Conservation (phyloP, 1,140 invertebrate species). For the Temnothorax nylanderi region DNA sequence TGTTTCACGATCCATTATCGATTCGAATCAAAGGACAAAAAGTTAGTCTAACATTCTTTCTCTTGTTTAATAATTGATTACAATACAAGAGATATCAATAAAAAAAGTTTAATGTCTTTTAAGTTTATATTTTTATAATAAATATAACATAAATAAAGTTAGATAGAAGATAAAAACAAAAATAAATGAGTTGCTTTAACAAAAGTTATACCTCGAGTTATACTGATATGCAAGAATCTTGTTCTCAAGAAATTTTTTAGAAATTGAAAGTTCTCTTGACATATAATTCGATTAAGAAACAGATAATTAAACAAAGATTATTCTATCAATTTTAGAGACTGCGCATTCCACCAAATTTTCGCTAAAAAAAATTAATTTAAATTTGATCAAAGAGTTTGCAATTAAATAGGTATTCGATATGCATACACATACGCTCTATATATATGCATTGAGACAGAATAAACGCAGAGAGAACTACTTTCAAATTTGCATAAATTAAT, state of each 20-base stretch:
- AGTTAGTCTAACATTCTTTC: neutral
- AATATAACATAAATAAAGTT: neutral
- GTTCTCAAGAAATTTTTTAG: neutral
- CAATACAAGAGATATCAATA: neutral
- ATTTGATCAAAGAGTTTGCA: conserved; percentile 2
- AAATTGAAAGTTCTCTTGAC: neutral
- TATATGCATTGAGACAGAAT: neutral
- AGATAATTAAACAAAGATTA: neutral
- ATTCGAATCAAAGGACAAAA: neutral
- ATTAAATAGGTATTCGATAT: neutral
- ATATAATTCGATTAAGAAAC: neutral
- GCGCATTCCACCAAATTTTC: neutral
- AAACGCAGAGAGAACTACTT: conserved; percentile 40
- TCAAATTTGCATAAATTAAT: conserved; percentile 47
- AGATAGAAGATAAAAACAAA: neutral
- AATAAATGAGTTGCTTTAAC: neutral
- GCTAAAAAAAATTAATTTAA: neutral
- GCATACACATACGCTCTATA: neutral
- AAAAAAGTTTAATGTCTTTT: neutral
- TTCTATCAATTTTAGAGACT: neutral
- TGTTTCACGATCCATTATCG: neutral
- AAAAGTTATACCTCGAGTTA: neutral
- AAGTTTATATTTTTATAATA: neutral
- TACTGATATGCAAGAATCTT: neutral
- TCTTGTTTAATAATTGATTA: neutral